Base-by-base conservation (phyloP, 1,140 invertebrate genomes). In the Pemphigus obesinymphae region DNA sequence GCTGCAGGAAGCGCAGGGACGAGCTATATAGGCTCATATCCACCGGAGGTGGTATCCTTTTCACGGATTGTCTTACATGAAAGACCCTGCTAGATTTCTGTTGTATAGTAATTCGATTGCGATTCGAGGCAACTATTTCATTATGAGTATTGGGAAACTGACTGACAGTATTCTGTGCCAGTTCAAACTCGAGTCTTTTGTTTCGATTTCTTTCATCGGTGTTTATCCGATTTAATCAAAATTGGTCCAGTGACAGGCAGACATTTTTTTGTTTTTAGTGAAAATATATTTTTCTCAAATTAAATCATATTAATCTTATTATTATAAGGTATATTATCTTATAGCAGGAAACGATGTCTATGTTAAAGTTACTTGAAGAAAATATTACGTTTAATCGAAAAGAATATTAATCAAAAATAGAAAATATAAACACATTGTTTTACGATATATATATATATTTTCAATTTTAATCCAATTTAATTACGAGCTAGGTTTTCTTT, bases 1-100 rank as follows among this genome's bases (percentile, higher is more conserved):
- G 4, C 13, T 40, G 17, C 4, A 7, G 43, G 13, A 45, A 13
- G 40, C 20, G 17, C n/a, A 3, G 29, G 37, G 37, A 26, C 1
- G 20, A n/a, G n/a, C n/a, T n/a, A n/a, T n/a, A n/a, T n/a, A n/a
- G n/a, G n/a, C n/a, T n/a, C n/a, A n/a, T n/a, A 17, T 75, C 72
- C 20, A n/a, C 11, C 20, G 17, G n/a, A 0, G 10, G 48, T 15
- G 37, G 73, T 40, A 61, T 80, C 53, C 76, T 80, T 80, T 80
- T 61, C 23, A 53, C 26, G 53, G 75, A 63, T 80, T 63, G 76
- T 80, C 76, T 80, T 76, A 58, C 70, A 76, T 58, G 73, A 80
- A 80, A 80, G 55, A 45, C 75, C 34, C 31, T 45, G 10, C 43
- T 53, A 50, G 53, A 70, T 68, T 37, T 66, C 26, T 13, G 29